Evolutionary conservation across 1,140 invertebrate genomes (phyloP), one percentile per base, ranked within the genome.

Genomic region (Drosophila mauritiana): DNA sequence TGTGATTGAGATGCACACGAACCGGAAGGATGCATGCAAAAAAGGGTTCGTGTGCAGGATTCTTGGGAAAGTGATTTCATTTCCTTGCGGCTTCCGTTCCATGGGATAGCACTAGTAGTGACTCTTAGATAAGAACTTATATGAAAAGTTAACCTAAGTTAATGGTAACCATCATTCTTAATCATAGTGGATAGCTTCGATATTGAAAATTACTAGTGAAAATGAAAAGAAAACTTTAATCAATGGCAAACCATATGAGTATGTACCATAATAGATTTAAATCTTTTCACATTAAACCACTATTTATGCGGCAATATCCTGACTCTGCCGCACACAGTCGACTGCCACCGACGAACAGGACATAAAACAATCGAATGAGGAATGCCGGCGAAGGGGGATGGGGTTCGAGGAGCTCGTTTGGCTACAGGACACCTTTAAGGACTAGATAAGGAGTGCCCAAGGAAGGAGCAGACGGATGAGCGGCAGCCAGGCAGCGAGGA

Each of bases 301-400:
- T 31, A 31, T 31, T 31, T 31, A 31, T 31, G 2, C 31, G 31
- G 31, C 15, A 11, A 27, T 36, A 17, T 51, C 46, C 57, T 10
- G 34, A 46, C 6, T 39, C 40, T 42, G 37, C 46, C 36, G 48
- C 27, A 55, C 63, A 56, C 48, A 45, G 15, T 56, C 27, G 54
- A 31, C 31, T 6, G 11, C 52, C 27, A 0, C n/a, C 15, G 10
- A 51, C 15, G 6, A 51, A 61, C 80, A 86, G 82, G 82, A 85
- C 82, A 85, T 75, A 67, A 59, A 86, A 82, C 83, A 88, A 82
- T 82, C 86, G 70, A 65, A 61, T 13, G 42, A 61, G 42, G 73
- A 83, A 53, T 67, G 74, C 67, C 25, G 34, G 37, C 13, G n/a
- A 12, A 25, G 25, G 15, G 31, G 39, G 11, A 20, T 7, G 12